Conservation (phyloP, 1,140 invertebrate species). For the Hermetia illucens region DNA sequence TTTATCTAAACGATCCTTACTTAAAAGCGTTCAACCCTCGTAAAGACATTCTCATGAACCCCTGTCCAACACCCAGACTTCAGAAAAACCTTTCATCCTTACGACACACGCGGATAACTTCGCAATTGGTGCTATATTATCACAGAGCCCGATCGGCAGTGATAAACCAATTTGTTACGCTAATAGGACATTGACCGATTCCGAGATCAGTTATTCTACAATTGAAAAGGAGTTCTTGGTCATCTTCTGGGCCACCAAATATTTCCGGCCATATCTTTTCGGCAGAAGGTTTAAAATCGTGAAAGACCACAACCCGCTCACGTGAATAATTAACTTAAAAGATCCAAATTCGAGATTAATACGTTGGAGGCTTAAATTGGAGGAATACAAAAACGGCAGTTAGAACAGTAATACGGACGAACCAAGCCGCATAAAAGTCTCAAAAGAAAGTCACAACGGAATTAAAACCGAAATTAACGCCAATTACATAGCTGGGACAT, state of each 20-base stretch:
- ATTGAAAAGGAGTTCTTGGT: slow-evolving; percentile 29
- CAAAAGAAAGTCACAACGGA: too few relatives aligned
- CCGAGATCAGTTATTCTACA: slow-evolving; percentile 28
- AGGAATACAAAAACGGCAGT: too few relatives aligned
- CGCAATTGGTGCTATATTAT: slow-evolving; percentile 4
- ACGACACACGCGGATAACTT: slow-evolving; percentile 13
- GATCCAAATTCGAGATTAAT: too few relatives aligned
- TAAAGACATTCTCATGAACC: not conserved
- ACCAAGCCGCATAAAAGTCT: too few relatives aligned
- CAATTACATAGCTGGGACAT: too few relatives aligned
- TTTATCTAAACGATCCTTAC: slow-evolving; percentile 5
- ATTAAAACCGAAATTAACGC: too few relatives aligned
- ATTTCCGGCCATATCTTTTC: too few relatives aligned
- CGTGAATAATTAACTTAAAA: too few relatives aligned
- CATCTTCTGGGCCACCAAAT: slow-evolving; percentile 28
- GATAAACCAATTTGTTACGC: slow-evolving; percentile 16
- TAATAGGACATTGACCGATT: slow-evolving; percentile 24
- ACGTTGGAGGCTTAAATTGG: too few relatives aligned
- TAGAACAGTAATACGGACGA: too few relatives aligned
- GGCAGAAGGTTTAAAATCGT: too few relatives aligned
- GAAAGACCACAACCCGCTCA: too few relatives aligned
- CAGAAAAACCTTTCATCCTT: slow-evolving; percentile 11
- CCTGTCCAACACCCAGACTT: slow-evolving; percentile 18
- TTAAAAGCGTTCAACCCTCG: not conserved
- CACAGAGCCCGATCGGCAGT: not conserved